phyloP scores from a whole-genome alignment of 2,113 vertebrate genomes.

The Nematolebias whitei region DNA sequence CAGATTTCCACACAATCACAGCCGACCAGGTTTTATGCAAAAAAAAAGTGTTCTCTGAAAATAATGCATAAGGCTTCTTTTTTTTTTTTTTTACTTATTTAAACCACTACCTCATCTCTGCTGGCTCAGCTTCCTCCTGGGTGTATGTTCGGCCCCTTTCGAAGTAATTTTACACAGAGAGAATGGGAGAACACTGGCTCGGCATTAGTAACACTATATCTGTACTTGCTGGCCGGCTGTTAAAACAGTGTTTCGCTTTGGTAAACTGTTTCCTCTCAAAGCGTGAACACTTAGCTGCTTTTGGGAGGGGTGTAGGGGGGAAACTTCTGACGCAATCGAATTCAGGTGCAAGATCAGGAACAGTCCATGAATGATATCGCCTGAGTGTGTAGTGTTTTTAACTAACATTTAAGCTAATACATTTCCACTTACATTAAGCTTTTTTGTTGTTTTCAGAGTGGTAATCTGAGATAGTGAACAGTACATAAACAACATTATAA shows the following conservation, averaged over 20 bases:
- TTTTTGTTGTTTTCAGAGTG: constrained; percentile 17
- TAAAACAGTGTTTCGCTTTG: constrained; percentile 48
- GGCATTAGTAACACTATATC: constrained; percentile 43
- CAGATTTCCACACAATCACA: constrained; percentile 48
- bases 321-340: constrained; percentile 1
- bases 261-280: constrained; percentile 48
- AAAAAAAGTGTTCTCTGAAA: constrained; percentile 58
- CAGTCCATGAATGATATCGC: not conserved
- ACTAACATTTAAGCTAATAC: not conserved
- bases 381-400: not conserved
- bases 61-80: constrained; percentile 46
- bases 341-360: not conserved
- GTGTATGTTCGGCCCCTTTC: constrained; percentile 53
- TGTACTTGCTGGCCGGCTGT: constrained; percentile 56
- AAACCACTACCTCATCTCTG: constrained; percentile 65
- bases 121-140: constrained; percentile 66
- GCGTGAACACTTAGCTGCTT: constrained; percentile 20
- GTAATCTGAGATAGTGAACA: constrained; percentile 2
- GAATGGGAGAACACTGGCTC: constrained; percentile 49
- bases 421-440: not conserved
- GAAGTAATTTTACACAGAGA: constrained; percentile 61
- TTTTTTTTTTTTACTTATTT: constrained; percentile 64
- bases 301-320: not conserved
- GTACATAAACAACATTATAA: not conserved
- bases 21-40: constrained; percentile 58